phyloP scores from a whole-genome alignment of 2,113 vertebrate genomes.

The Eretmochelys imbricata region DNA sequence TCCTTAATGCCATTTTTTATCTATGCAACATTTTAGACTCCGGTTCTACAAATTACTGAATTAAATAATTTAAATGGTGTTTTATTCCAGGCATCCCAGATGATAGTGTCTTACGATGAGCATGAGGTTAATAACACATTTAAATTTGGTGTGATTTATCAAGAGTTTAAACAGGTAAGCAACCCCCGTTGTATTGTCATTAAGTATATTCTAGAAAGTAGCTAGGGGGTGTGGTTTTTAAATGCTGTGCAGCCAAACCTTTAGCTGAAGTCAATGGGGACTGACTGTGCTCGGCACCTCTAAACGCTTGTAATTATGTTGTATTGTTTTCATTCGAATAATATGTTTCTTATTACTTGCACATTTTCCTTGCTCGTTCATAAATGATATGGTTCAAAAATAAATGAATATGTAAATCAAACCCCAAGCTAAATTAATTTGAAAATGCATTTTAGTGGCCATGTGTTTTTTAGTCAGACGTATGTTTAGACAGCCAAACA shows the following conservation, averaged over 20 bases:
- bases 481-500: slow-evolving; percentile 4
- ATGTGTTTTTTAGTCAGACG: slow-evolving; percentile 13
- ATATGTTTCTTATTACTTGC: fast-evolving
- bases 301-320: fast-evolving
- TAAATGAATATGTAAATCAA: not conserved
- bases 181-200: fast-evolving
- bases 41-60: not conserved
- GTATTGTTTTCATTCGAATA: not conserved
- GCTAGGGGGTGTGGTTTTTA: not conserved
- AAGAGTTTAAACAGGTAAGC: slow-evolving; percentile 92
- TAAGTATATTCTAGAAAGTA: fast-evolving
- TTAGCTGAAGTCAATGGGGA: not conserved
- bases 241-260: not conserved
- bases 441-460: slow-evolving; percentile 34
- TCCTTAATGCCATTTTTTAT: not conserved
- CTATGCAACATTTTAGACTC: not conserved
- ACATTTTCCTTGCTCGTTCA: slow-evolving; percentile 11
- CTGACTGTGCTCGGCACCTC: not conserved
- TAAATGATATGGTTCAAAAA: slow-evolving; percentile 8
- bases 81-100: slow-evolving; percentile 88
- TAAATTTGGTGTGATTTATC: slow-evolving; percentile 95
- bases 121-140: slow-evolving; percentile 96
- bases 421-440: slow-evolving; percentile 27
- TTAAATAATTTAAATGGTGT: fast-evolving
- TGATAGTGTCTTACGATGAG: slow-evolving; percentile 94